phyloP scores from a whole-genome alignment of 2,888 invertebrate genomes.

The Elmis aenea region DNA sequence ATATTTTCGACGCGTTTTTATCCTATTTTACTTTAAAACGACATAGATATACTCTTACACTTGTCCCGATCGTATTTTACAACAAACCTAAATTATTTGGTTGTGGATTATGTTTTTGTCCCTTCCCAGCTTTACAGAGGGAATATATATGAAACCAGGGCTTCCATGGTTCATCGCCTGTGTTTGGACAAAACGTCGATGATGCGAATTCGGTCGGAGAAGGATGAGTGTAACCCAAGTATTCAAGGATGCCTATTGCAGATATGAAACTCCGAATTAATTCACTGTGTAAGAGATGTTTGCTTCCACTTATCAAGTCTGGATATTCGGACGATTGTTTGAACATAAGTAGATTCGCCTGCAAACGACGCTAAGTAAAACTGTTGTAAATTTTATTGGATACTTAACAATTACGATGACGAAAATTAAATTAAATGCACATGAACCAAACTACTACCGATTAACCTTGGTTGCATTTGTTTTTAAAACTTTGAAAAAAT shows the following conservation, averaged over 20 bases:
- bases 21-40: no score
- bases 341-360: slow-evolving; percentile 28
- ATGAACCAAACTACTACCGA: no score
- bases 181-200: slow-evolving; percentile 36
- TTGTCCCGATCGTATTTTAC: no score
- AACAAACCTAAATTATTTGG: slow-evolving; percentile 43
- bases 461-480: no score
- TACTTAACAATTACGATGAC: no score
- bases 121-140: slow-evolving; percentile 43
- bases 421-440: no score
- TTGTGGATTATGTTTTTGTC: slow-evolving; percentile 38
- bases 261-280: slow-evolving; percentile 44
- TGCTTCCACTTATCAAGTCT: slow-evolving; percentile 40
- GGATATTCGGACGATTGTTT: slow-evolving; percentile 29
- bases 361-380: slow-evolving; percentile 2
- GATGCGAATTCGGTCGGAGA: slow-evolving; percentile 39
- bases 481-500: no score
- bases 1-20: no score
- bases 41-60: no score
- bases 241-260: slow-evolving; percentile 40
- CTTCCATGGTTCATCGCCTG: slow-evolving; percentile 38
- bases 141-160: slow-evolving; percentile 50
- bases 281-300: slow-evolving; percentile 42
- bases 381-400: no score
- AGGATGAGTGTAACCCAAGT: slow-evolving; percentile 38